These are phyloP conservation scores for Heliconius hermathena DNA, from an alignment of 1,140 invertebrate species.

Conservation along the genomic window DNA sequence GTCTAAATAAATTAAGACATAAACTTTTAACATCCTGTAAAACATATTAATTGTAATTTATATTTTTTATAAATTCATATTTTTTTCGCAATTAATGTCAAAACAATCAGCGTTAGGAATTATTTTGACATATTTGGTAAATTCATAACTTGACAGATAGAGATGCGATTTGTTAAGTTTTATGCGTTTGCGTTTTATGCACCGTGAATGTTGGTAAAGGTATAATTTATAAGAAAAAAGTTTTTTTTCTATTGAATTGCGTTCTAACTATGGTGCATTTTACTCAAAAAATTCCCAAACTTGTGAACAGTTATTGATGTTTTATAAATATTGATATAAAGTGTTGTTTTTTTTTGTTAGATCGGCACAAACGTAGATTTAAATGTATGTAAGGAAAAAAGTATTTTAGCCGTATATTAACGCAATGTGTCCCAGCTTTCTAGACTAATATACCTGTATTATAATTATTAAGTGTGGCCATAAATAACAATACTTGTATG, in stretches of 20 bases:
- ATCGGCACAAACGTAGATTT: conserved; percentile 4
- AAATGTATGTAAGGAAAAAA: not conserved
- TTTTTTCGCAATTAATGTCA: not conserved
- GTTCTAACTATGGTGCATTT: not conserved
- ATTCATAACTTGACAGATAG: too few species aligned
- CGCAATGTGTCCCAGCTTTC: not conserved
- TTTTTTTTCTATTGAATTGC: not conserved
- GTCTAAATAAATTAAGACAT: conserved; percentile 52
- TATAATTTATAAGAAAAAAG: not conserved
- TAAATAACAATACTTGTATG: not conserved
- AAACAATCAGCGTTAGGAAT: not conserved
- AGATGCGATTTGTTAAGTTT: not conserved
- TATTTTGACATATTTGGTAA: not conserved
- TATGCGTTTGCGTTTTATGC: not conserved
- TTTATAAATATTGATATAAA: not conserved
- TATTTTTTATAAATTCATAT: not conserved
- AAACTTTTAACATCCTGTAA: not conserved
- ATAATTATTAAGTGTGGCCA: not conserved
- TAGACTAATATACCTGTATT: not conserved
- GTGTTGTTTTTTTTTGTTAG: not conserved
- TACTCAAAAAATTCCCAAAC: not conserved
- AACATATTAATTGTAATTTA: not conserved
- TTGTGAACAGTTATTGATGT: not conserved
- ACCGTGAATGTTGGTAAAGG: not conserved
- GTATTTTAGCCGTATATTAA: not conserved